Evolutionary conservation across 2,113 vertebrate species (phyloP).

Genomic region (Acinonyx jubatus): DNA sequence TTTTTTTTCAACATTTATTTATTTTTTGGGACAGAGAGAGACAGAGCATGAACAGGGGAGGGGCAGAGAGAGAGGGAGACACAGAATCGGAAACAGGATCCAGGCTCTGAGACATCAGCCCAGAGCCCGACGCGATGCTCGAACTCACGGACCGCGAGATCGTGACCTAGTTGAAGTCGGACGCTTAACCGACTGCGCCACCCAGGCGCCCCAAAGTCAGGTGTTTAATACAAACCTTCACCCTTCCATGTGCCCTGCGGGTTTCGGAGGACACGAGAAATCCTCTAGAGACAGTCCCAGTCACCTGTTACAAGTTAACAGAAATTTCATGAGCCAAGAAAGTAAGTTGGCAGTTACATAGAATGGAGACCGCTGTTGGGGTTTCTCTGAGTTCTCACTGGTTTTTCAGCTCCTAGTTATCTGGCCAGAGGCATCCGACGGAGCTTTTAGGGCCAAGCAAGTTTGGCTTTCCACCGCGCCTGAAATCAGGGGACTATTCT

Average conservation of each 20-base stretch:
- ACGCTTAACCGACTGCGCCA: too few species aligned
- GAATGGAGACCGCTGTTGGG: not conserved
- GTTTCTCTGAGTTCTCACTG: not conserved
- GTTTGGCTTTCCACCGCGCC: not conserved
- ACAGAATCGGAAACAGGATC: too few species aligned
- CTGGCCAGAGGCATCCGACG: accelerated
- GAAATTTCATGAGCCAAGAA: not conserved
- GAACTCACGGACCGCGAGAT: too few species aligned
- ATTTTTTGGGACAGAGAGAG: too few species aligned
- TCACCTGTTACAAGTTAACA: slow-evolving; percentile 10
- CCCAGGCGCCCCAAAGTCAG: not conserved
- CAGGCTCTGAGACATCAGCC: too few species aligned
- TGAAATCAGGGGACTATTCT: not conserved
- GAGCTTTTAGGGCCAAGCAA: not conserved
- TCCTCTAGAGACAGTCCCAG: slow-evolving; percentile 15
- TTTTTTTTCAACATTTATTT: too few species aligned
- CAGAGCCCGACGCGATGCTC: too few species aligned
- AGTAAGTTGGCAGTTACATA: not conserved
- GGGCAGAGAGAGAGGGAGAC: too few species aligned
- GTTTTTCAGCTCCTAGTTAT: not conserved
- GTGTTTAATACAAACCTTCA: not conserved
- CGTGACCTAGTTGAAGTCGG: too few species aligned
- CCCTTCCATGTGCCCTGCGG: not conserved
- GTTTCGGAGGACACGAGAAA: not conserved
- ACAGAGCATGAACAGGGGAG: too few species aligned